Evolutionary conservation across 2,888 invertebrate genomes (phyloP), one percentile per base, ranked within the genome.

Genomic region (Caenorhabditis sp.): DNA sequence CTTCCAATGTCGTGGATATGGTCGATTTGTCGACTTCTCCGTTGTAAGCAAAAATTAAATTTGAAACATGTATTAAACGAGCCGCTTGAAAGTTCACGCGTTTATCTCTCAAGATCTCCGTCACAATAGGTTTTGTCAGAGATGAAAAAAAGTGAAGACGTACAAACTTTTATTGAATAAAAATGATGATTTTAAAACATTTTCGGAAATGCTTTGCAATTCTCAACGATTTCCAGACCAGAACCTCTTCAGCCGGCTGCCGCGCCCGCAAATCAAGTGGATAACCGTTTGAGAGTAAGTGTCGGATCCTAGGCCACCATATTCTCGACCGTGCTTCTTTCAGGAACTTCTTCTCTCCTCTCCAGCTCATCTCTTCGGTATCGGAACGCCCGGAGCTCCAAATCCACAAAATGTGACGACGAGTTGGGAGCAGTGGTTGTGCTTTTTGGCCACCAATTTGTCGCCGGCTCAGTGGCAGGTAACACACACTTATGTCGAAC

Each of bases 401-500:
- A 17, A 9, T 2, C 45, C 52, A 15, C 75, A 76, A 17, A 32
- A 46, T 9, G 61, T 71, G 2, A 55, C 72, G 1, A 56, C 77
- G 22, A 68, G 73, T 52, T 82, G 82, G 82, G 82, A 82, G 48
- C 73, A 78, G 26, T 82, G 79, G 79, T 26, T 82, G 27, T 82
- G 82, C 58, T 58, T 78, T 15, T 46, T 82, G 39, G 79, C 82
- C 2, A 62, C 79, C 0, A 75, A 68, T 48, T 68, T 82, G 22
- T 65, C 82, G n/a, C 71, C 82, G 4, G 65, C 63, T 5, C 82
- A 82, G 53, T 82, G 82, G 82, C 82, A 82, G 78, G 81, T 78
- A 37, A 50, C n/a, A n/a, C n/a, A n/a, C n/a, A n/a, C n/a, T n/a
- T n/a, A n/a, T n/a, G n/a, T n/a, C n/a, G n/a, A n/a, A n/a, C n/a